These are phyloP conservation scores for Drosophila siamana DNA, from an alignment of 2,888 invertebrate species.

Conservation along the genomic window DNA sequence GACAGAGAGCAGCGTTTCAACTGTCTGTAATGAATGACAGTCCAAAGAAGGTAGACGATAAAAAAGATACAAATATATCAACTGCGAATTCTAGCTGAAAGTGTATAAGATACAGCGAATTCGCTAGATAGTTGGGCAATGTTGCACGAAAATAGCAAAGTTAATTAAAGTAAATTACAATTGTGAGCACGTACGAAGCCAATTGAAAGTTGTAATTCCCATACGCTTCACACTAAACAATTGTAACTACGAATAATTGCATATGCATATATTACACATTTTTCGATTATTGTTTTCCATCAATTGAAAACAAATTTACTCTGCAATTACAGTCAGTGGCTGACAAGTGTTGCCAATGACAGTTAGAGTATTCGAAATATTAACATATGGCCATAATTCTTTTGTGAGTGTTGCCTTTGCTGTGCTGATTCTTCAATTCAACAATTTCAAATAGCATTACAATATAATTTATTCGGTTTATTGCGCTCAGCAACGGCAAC, in stretches of 20 bases:
- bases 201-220: conserved; percentile 1
- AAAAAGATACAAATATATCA: conserved; percentile 1
- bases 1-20: neutral
- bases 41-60: conserved; percentile 63
- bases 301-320: neutral
- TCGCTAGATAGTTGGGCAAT: neutral
- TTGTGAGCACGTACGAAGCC: neutral
- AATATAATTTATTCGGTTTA: conserved; percentile 75
- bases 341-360: neutral
- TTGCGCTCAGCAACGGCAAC: conserved; percentile 44
- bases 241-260: neutral
- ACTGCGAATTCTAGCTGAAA: conserved; percentile 43
- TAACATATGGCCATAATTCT: conserved; percentile 4
- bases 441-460: conserved; percentile 71
- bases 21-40: conserved; percentile 66
- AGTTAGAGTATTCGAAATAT: conserved; percentile 27
- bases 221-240: neutral
- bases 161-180: neutral
- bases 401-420: conserved; percentile 4
- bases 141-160: neutral
- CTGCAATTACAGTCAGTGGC: neutral
- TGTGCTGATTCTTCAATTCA: conserved; percentile 40
- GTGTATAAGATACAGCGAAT: conserved; percentile 5
- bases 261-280: neutral
- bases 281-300: neutral